phyloP scores from a whole-genome alignment of 2,113 vertebrate genomes.

The Gymnorhina tibicen region DNA sequence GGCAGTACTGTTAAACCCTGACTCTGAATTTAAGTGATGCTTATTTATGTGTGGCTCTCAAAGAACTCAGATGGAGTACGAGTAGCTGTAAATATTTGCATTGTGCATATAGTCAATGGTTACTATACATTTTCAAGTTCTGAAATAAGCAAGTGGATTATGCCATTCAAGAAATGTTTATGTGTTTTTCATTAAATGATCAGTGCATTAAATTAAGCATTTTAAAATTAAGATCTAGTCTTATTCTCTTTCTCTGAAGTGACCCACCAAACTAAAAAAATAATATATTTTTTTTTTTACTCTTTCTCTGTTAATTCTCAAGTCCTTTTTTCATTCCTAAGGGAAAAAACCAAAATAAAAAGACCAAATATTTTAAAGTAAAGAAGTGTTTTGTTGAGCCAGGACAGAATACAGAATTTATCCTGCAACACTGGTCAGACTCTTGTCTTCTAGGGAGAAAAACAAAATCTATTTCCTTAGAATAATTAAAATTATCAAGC shows the following conservation, averaged over 20 bases:
- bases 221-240: background rate
- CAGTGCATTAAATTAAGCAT: background rate
- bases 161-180: background rate
- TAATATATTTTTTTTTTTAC: background rate
- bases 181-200: background rate
- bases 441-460: background rate
- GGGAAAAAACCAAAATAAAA: background rate
- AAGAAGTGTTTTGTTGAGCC: background rate
- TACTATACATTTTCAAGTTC: background rate
- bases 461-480: background rate
- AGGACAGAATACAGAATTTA: background rate
- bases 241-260: background rate
- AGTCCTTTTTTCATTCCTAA: background rate
- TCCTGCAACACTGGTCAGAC: background rate
- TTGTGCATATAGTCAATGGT: background rate
- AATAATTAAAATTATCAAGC: background rate
- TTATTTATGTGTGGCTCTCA: background rate
- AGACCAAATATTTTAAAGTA: background rate
- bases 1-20: too few relatives aligned
- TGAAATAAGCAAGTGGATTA: background rate
- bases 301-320: background rate
- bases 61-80: background rate
- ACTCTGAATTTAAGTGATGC: background rate
- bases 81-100: background rate
- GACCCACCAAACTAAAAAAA: background rate